Percentiles rank a stretch among this genome's conserved stretches.
phyloP scores from a whole-genome alignment of 2,888 invertebrate species.

The Napeogenes inachia region DNA sequence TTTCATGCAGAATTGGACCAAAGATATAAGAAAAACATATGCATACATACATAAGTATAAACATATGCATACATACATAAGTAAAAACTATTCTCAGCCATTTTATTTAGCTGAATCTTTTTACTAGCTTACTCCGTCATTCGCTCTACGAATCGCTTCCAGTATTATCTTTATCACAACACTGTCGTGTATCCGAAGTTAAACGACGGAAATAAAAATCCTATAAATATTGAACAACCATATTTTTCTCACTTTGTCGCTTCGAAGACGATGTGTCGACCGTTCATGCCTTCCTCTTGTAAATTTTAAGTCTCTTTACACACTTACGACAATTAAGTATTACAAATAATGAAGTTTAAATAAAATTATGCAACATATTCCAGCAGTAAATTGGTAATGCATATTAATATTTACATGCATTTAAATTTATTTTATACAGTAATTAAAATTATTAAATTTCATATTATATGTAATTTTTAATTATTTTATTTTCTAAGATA shows the following conservation, averaged over 20 bases:
- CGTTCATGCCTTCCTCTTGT: conserved; percentile 35
- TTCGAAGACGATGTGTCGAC: conserved; percentile 49
- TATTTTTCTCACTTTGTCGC: conserved; percentile 76
- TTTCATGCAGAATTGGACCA: too few species aligned
- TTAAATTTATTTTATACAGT: background rate
- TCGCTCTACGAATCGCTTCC: conserved; percentile 35
- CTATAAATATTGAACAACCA: conserved; percentile 76
- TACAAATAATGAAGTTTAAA: background rate
- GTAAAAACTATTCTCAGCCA: too few species aligned
- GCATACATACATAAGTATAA: too few species aligned
- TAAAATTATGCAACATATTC: background rate
- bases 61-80: too few species aligned
- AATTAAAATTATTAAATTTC: background rate
- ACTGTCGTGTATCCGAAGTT: conserved; percentile 60
- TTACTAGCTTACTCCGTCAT: background rate
- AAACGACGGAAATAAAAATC: conserved; percentile 74
- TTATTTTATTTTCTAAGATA: too few species aligned
- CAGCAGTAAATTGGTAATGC: background rate
- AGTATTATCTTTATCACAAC: conserved; percentile 33
- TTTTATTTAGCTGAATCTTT: too few species aligned
- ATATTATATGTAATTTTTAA: too few species aligned
- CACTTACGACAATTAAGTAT: conserved; percentile 16
- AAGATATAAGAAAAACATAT: too few species aligned
- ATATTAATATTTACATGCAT: background rate
- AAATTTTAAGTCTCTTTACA: conserved; percentile 25